A percentile compares a stretch with the other conserved stretches of the same genome.
Conservation (phyloP, 2,888 invertebrate species). For the Drosophila maculinotata region DNA sequence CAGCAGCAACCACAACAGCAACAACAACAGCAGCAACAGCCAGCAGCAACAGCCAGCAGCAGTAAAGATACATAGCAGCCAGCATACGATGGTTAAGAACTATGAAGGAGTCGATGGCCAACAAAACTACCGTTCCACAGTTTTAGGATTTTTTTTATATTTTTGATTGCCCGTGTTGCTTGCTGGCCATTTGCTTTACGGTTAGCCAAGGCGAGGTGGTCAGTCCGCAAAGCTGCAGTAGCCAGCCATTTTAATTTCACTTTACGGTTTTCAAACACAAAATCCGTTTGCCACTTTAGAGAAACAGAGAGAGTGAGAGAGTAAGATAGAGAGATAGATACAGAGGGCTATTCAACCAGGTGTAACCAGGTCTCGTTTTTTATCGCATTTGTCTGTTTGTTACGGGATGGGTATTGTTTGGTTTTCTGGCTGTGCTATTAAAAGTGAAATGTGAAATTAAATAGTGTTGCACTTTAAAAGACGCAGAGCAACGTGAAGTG, state of each 20-base stretch:
- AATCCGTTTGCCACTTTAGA: slow-evolving; percentile 72
- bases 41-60: slow-evolving; percentile 28
- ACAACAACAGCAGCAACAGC: slow-evolving; percentile 21
- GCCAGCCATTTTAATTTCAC: slow-evolving; percentile 77
- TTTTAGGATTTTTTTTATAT: slow-evolving; percentile 15
- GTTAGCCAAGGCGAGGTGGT: slow-evolving; percentile 46
- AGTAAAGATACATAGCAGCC: slow-evolving; percentile 62
- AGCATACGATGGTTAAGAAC: slow-evolving; percentile 40
- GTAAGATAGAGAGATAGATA: background rate
- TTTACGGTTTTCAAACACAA: slow-evolving; percentile 79
- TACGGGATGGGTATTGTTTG: slow-evolving; percentile 50
- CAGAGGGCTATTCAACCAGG: slow-evolving; percentile 36
- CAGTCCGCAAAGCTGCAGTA: slow-evolving; percentile 48
- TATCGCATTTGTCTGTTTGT: slow-evolving; percentile 56
- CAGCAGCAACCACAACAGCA: slow-evolving; percentile 11
- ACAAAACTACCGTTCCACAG: slow-evolving; percentile 43
- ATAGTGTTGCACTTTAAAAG: slow-evolving; percentile 38
- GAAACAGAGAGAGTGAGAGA: background rate
- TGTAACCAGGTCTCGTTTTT: slow-evolving; percentile 65
- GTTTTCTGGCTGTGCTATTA: slow-evolving; percentile 55
- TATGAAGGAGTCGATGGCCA: slow-evolving; percentile 66
- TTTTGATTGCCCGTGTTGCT: slow-evolving; percentile 63
- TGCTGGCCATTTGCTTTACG: slow-evolving; percentile 63
- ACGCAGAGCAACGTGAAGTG: background rate
- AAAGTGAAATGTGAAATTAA: slow-evolving; percentile 64